A percentile compares a stretch with the other conserved stretches of the same genome.
phyloP scores from a whole-genome alignment of 92 coral and sea anemone genomes.

The Porites lobata region DNA sequence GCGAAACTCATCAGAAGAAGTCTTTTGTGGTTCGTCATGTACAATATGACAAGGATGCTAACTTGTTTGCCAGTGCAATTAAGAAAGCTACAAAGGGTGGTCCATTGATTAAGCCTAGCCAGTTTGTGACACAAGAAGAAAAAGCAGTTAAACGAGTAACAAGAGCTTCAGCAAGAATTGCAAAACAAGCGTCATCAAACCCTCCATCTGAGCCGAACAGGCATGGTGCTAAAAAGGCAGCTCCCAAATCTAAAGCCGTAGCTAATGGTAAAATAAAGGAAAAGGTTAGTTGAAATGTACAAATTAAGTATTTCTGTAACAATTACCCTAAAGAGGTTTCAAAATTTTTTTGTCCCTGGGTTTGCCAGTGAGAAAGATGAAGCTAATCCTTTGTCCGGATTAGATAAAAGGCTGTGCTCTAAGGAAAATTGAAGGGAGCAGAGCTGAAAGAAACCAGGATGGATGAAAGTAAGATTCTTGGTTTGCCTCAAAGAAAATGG shows the following conservation, averaged over 20 bases:
- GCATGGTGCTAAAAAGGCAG: constrained; percentile 1
- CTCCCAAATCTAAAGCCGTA: constrained; percentile 49
- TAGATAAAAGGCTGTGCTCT: too few relatives aligned
- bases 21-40: constrained; percentile 85
- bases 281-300: background rate
- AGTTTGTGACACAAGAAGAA: background rate
- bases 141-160: constrained; percentile 58
- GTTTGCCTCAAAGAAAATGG: too few relatives aligned
- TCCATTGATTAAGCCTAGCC: constrained; percentile 33
- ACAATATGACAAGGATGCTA: constrained; percentile 55
- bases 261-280: constrained; percentile 17
- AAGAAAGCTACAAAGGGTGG: constrained; percentile 38
- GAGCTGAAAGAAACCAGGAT: too few relatives aligned
- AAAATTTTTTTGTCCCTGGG: background rate
- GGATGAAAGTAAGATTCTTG: too few relatives aligned
- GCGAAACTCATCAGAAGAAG: constrained; percentile 58
- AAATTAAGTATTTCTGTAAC: background rate
- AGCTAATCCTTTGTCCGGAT: too few relatives aligned
- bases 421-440: too few relatives aligned
- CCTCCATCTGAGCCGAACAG: background rate
- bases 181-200: constrained; percentile 35
- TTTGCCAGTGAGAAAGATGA: too few relatives aligned
- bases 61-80: constrained; percentile 13
- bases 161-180: constrained; percentile 79
- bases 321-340: background rate